A percentile compares a stretch with the other conserved stretches of the same genome.
Evolutionary conservation across 2,113 vertebrate species (phyloP).

Genomic region (Penelope pileata): DNA sequence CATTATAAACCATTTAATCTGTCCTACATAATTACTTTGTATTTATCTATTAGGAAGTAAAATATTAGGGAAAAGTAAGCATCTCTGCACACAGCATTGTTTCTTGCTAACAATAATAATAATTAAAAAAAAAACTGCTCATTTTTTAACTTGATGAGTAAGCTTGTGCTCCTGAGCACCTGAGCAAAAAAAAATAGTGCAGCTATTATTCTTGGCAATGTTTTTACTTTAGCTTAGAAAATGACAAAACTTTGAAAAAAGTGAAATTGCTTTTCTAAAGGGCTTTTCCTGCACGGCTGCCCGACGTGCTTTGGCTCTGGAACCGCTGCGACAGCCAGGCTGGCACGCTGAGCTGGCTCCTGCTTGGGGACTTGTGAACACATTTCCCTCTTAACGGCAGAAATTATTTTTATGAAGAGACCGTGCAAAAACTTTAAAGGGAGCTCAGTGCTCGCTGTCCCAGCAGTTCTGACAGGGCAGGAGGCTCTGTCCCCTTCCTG

Average conservation of each 20-base stretch:
- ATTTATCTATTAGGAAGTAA: not conserved
- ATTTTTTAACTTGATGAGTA: not conserved
- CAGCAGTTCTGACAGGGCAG: not conserved
- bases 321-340: not conserved
- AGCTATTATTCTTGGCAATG: not conserved
- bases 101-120: not conserved
- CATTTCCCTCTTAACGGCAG: not conserved
- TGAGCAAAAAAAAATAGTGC: not conserved
- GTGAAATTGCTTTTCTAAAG: not conserved
- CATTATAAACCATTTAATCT: slow-evolving; percentile 7
- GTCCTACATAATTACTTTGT: not conserved
- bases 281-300: not conserved
- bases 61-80: not conserved
- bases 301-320: not conserved
- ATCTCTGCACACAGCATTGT: not conserved
- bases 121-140: not conserved
- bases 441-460: not conserved
- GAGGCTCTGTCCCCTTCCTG: not conserved
- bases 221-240: not conserved
- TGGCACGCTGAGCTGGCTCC: not conserved
- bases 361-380: not conserved
- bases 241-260: not conserved
- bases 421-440: not conserved
- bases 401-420: not conserved
- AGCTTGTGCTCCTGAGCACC: not conserved